These are phyloP conservation scores for Eledona agricola DNA, from an alignment of 2,888 invertebrate genomes.

Conservation along the genomic window DNA sequence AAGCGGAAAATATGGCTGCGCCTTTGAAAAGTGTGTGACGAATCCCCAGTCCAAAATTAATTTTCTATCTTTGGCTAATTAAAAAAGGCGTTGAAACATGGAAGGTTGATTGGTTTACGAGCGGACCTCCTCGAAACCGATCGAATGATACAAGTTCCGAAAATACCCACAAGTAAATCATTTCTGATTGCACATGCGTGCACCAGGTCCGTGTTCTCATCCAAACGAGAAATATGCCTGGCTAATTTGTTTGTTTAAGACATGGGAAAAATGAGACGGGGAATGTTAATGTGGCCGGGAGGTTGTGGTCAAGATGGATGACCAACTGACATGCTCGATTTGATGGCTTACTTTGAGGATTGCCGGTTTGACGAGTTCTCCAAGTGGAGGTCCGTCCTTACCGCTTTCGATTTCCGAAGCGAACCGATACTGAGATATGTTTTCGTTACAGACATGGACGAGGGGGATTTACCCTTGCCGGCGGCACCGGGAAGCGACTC, in stretches of 20 bases:
- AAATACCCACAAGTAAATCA: conserved; percentile 50
- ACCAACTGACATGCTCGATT: conserved; percentile 48
- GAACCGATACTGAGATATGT: too few species aligned
- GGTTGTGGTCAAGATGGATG: conserved; percentile 51
- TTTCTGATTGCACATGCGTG: conserved; percentile 52
- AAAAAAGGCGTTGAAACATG: too few species aligned
- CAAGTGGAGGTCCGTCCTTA: conserved; percentile 16
- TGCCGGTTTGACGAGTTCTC: conserved; percentile 27
- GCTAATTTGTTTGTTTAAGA: conserved; percentile 60
- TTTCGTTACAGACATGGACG: conserved; percentile 80
- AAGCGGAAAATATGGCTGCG: conserved; percentile 15
- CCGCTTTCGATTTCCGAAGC: conserved; percentile 1
- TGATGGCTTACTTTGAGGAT: conserved; percentile 45
- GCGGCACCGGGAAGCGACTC: conserved; percentile 65
- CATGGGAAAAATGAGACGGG: conserved; percentile 53
- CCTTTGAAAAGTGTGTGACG: conserved; percentile 9
- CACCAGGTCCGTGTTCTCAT: conserved; percentile 46
- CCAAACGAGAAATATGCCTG: conserved; percentile 53
- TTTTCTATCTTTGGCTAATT: conserved; percentile 11
- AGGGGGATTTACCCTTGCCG: conserved; percentile 74
- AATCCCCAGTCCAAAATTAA: conserved; percentile 17
- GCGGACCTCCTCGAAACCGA: conserved; percentile 21
- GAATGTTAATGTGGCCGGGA: conserved; percentile 52
- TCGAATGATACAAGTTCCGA: conserved; percentile 51
- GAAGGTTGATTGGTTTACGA: conserved; percentile 31